Evolutionary conservation across 2,888 invertebrate species (phyloP).

Genomic region (Cataglyphis rosenhaueri): DNA sequence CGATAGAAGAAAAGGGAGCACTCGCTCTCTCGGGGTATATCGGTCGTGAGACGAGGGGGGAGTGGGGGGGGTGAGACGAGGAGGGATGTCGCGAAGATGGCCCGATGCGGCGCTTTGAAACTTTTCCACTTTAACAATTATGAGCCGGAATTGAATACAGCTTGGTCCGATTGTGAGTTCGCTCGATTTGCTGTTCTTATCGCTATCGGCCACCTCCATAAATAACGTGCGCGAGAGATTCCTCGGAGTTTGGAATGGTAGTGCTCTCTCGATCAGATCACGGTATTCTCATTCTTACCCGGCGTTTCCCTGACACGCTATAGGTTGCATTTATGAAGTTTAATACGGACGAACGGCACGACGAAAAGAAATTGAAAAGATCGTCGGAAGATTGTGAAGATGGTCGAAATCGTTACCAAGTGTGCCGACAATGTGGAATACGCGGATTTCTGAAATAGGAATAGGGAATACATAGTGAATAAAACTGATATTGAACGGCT

Average conservation of each 20-base stretch:
- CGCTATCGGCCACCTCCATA: slow-evolving; percentile 79
- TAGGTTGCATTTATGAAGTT: slow-evolving; percentile 52
- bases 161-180: slow-evolving; percentile 79
- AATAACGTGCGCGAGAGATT: slow-evolving; percentile 76
- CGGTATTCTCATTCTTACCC: slow-evolving; percentile 35
- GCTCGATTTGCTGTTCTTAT: slow-evolving; percentile 82
- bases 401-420: slow-evolving; percentile 5
- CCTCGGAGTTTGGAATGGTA: slow-evolving; percentile 60
- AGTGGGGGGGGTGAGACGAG: background rate
- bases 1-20: slow-evolving; percentile 37
- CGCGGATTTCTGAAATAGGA: background rate
- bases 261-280: slow-evolving; percentile 39
- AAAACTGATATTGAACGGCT: background rate
- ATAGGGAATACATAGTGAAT: background rate
- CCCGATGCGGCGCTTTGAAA: slow-evolving; percentile 78
- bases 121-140: slow-evolving; percentile 83
- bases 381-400: slow-evolving; percentile 38
- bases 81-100: slow-evolving; percentile 38
- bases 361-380: slow-evolving; percentile 47
- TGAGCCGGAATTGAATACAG: slow-evolving; percentile 82
- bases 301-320: background rate
- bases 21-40: background rate
- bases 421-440: slow-evolving; percentile 10
- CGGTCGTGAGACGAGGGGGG: slow-evolving; percentile 10
- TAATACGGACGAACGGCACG: slow-evolving; percentile 39